Percentiles rank a stretch among this genome's conserved stretches.
Evolutionary conservation across 2,888 invertebrate species (phyloP).

Genomic region (Tipula lateralis): DNA sequence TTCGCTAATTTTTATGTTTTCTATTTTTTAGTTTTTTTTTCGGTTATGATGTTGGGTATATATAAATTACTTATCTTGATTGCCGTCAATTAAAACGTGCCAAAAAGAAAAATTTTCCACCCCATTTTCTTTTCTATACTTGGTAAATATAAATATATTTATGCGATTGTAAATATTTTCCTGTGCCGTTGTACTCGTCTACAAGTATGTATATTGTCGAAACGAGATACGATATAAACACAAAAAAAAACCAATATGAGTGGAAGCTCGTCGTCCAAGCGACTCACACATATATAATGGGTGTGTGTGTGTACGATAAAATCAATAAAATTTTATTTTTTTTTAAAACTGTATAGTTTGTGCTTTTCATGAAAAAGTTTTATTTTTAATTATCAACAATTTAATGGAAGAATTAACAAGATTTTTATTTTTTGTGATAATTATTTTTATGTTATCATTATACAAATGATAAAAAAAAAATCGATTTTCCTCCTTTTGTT

Average conservation of each 20-base stretch:
- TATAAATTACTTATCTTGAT: conserved; percentile 11
- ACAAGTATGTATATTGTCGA: too few relatives aligned
- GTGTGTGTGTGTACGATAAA: not conserved
- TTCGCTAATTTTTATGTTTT: conserved; percentile 11
- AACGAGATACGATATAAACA: not conserved
- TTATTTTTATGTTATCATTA: not conserved
- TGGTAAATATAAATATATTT: not conserved
- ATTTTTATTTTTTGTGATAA: not conserved
- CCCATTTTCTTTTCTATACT: not conserved
- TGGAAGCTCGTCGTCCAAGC: not conserved
- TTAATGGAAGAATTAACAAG: conserved; percentile 24
- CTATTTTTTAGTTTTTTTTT: not conserved
- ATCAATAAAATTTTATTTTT: not conserved
- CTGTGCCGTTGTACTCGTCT: not conserved
- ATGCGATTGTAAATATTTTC: not conserved
- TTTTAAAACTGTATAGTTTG: not conserved
- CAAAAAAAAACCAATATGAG: not conserved
- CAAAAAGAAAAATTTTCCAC: not conserved
- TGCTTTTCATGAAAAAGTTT: not conserved
- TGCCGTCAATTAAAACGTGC: conserved; percentile 16
- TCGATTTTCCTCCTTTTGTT: not conserved
- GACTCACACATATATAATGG: not conserved
- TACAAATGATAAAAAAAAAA: not conserved
- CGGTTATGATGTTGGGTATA: not conserved
- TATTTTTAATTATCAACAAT: conserved; percentile 19